These are phyloP conservation scores for Bombus confusus DNA, from an alignment of 1,140 invertebrate species.

Conservation along the genomic window DNA sequence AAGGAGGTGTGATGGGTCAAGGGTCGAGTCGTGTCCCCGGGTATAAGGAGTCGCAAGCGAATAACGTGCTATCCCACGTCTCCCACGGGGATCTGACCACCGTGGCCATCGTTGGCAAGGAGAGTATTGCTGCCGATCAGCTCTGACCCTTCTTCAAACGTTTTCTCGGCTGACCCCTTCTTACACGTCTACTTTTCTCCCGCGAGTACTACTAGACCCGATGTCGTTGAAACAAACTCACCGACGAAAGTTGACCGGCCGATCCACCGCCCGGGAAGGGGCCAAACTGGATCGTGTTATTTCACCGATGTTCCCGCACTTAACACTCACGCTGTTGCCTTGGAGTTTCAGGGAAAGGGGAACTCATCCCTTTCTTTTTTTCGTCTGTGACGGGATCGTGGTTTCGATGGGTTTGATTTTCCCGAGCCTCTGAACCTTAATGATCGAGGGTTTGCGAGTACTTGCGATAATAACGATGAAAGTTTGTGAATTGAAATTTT, in stretches of 20 bases:
- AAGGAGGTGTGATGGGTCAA: conserved; percentile 48
- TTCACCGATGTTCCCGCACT: neutral
- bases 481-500: too few species aligned
- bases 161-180: conserved; percentile 50
- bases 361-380: neutral
- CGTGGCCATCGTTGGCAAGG: conserved; percentile 45
- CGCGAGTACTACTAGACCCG: conserved; percentile 62
- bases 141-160: conserved; percentile 67
- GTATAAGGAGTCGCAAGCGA: conserved; percentile 68
- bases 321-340: neutral
- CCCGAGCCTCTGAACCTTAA: too few species aligned
- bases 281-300: conserved; percentile 34
- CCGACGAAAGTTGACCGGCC: conserved; percentile 37
- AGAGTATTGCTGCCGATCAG: conserved; percentile 58
- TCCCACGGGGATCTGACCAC: conserved; percentile 64
- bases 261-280: neutral
- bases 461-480: too few species aligned
- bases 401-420: neutral
- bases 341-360: too few species aligned
- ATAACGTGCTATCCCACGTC: conserved; percentile 67
- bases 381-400: neutral
- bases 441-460: too few species aligned
- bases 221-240: conserved; percentile 59
- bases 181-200: conserved; percentile 56
- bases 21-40: conserved; percentile 54